A percentile compares a stretch with the other conserved stretches of the same genome.
Conservation (phyloP, 1,140 invertebrate genomes). For the Euwallacea fornicatus region DNA sequence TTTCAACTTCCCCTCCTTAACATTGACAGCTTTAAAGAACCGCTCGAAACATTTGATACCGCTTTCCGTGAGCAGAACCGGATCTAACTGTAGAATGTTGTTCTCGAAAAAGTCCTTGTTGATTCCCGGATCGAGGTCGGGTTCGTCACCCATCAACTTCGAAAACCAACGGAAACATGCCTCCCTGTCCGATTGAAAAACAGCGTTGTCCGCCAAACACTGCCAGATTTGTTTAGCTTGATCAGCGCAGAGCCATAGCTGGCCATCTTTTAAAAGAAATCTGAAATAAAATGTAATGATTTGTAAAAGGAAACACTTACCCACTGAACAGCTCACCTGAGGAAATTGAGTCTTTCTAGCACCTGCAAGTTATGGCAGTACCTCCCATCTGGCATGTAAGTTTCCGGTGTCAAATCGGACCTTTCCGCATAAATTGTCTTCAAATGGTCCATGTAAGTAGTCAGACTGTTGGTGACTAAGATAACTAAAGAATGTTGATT, state of each 20-base stretch:
- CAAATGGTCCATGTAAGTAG: constrained; percentile 87
- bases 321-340: constrained; percentile 55
- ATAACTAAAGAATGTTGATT: constrained; percentile 91
- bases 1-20: constrained; percentile 91
- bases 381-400: constrained; percentile 82
- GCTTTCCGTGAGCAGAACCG: constrained; percentile 88
- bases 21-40: constrained; percentile 97
- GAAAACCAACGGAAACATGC: constrained; percentile 99
- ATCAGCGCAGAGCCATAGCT: constrained; percentile 93
- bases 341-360: constrained; percentile 91
- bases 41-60: constrained; percentile 93
- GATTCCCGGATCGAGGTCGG: constrained; percentile 94
- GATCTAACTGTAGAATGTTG: constrained; percentile 91
- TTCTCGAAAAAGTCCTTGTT: constrained; percentile 96
- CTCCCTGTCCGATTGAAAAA: constrained; percentile 89
- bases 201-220: constrained; percentile 90
- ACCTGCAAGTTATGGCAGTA: constrained; percentile 93
- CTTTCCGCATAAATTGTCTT: constrained; percentile 71
- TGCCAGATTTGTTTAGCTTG: constrained; percentile 98
- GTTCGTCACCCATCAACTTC: constrained; percentile 97
- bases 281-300: constrained; percentile 58
- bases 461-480: constrained; percentile 90
- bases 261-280: constrained; percentile 90
- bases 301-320: not conserved
- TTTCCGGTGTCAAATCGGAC: constrained; percentile 76